Evolutionary conservation across 2,888 invertebrate genomes (phyloP).

Genomic region (Eurytoma adleriae): DNA sequence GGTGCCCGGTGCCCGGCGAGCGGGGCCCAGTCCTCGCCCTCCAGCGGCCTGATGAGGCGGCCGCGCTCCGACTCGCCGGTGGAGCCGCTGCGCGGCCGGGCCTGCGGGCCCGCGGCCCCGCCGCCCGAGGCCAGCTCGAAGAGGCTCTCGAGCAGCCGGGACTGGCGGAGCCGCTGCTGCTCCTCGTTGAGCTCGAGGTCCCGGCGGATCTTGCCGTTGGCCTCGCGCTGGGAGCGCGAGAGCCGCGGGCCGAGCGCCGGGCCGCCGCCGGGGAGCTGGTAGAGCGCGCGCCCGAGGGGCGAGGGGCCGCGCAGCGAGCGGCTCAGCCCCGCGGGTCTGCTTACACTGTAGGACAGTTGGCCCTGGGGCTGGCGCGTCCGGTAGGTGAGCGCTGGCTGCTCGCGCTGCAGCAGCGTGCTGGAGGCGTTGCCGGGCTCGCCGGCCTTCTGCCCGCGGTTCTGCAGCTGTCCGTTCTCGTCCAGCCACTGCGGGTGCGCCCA

Average conservation of each 20-base stretch:
- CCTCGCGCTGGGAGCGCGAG: conserved; percentile 15
- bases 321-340: conserved; percentile 22
- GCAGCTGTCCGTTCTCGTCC: conserved; percentile 83
- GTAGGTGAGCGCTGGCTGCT: conserved; percentile 62
- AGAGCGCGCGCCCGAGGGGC: conserved; percentile 41
- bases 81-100: conserved; percentile 52
- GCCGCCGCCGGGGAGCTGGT: neutral
- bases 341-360: conserved; percentile 52
- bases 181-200: conserved; percentile 52
- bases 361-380: conserved; percentile 63
- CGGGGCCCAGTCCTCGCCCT: conserved; percentile 17
- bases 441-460: conserved; percentile 26
- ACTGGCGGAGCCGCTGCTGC: conserved; percentile 51
- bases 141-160: conserved; percentile 54
- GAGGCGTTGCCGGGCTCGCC: conserved; percentile 12
- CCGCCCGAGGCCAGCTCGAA: conserved; percentile 48
- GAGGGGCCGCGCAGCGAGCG: conserved; percentile 42
- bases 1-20: neutral
- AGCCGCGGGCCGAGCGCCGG: neutral
- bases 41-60: conserved; percentile 45
- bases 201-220: conserved; percentile 48
- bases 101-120: neutral
- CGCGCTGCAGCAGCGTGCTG: conserved; percentile 39
- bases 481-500: conserved; percentile 79
- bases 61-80: conserved; percentile 46